Base-by-base conservation (phyloP, 2,797 vertebrate species). In the Microctenopoma steveboyesi region DNA sequence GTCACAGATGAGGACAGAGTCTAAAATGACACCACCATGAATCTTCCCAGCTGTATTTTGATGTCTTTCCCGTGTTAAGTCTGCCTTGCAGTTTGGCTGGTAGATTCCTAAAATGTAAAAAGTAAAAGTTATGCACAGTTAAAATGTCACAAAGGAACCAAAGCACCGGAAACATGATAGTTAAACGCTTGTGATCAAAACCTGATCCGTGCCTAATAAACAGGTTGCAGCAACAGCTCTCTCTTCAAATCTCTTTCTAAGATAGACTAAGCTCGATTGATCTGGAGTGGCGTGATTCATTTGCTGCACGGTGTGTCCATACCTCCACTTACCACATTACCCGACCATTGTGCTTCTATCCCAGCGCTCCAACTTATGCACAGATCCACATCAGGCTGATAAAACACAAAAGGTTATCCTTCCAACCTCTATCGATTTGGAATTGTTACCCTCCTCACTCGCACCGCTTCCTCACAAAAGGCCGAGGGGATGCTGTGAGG, bases 331-430 rank as follows among this genome's bases (percentile, higher is more conserved):
- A 89, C 81, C 85, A 72, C 81, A 78, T 60, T 57, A 79, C 82
- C 86, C 16, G n/a, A 77, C 74, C 77, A 74, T 61, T 78, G 45
- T 61, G 55, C 76, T 28, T 70, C 75, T 59, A 81, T 82, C 79
- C 77, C 3, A 6, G 25, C 15, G 46, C 76, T 63, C 48, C 67
- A 84, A 39, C 84, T 73, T 46, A 69, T 63, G 74, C 80, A 50
- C 63, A 62, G 67, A 72, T 87, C 74, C 60, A 76, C 77, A 69
- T 79, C 78, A 52, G 77, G 55, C 79, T 83, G 90, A 92, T 91
- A 92, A 90, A 88, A 88, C 84, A 72, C 77, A 7, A 84, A 81
- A 83, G 85, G 86, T 92, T 86, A 91, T 88, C 88, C 86, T 64
- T 79, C 64, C 81, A 80, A 74, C 79, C 83, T 74, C 43, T 69